Conservation (phyloP, 2,113 vertebrate genomes). For the Perca schrenkii region DNA sequence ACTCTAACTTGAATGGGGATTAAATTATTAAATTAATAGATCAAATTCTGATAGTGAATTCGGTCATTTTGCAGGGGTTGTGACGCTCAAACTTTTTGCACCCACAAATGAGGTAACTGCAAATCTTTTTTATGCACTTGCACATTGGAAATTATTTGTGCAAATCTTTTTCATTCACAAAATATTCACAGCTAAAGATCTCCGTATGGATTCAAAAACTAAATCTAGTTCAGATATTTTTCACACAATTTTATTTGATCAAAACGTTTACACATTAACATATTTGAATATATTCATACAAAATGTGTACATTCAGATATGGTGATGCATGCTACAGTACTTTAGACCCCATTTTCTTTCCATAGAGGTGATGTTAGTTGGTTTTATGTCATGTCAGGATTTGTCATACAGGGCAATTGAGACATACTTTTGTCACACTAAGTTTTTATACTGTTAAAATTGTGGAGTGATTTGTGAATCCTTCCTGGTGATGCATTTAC, state of each 20-base stretch:
- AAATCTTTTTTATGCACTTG: neutral
- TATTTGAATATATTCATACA: neutral
- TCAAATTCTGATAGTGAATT: no score
- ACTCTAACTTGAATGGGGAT: no score
- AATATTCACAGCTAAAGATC: neutral
- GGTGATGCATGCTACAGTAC: neutral
- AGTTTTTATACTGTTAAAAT: neutral
- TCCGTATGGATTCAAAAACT: neutral
- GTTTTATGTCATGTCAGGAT: neutral
- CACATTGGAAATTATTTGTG: neutral
- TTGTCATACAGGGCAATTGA: neutral
- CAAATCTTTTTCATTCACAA: neutral
- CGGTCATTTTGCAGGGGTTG: no score
- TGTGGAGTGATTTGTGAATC: neutral
- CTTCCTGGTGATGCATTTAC: neutral
- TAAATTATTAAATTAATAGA: no score
- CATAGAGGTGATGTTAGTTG: neutral
- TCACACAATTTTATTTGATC: neutral
- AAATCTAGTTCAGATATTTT: neutral
- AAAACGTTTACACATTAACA: neutral
- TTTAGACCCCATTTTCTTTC: neutral
- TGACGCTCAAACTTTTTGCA: no score
- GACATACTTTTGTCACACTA: neutral
- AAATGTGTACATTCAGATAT: neutral
- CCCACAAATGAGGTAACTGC: no score